Percentiles rank a stretch among this genome's conserved stretches.
Conservation (phyloP, 2,888 invertebrate species). For the Cabera pusaria region DNA sequence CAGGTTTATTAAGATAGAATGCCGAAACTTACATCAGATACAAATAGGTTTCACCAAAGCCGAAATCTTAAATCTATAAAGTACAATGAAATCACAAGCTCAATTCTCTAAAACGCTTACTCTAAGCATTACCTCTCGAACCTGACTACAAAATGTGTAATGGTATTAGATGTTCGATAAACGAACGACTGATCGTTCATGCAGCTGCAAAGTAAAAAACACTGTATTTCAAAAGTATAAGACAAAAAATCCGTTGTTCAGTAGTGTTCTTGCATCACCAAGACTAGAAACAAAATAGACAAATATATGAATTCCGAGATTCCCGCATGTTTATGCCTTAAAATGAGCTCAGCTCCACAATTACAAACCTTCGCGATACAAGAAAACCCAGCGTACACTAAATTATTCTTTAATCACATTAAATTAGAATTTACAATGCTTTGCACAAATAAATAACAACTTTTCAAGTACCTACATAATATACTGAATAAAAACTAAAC, state of each 20-base stretch:
- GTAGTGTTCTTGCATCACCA: too few relatives aligned
- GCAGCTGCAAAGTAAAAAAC: too few relatives aligned
- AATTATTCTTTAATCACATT: too few relatives aligned
- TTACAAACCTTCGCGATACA: slow-evolving; percentile 2
- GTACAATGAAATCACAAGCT: too few relatives aligned
- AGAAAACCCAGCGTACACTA: slow-evolving; percentile 1
- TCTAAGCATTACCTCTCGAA: too few relatives aligned
- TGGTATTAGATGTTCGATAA: too few relatives aligned
- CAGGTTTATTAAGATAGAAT: slow-evolving; percentile 4
- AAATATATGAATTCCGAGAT: slow-evolving; percentile 1
- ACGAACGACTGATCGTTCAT: too few relatives aligned
- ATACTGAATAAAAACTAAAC: neutral
- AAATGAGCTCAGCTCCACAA: slow-evolving; percentile 9
- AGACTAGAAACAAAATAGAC: slow-evolving; percentile 11
- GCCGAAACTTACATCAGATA: slow-evolving; percentile 1
- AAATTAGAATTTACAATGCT: slow-evolving; percentile 6
- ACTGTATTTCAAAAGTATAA: too few relatives aligned
- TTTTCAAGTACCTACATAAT: neutral
- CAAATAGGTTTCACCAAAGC: slow-evolving; percentile 6
- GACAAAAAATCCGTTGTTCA: too few relatives aligned
- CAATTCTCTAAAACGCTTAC: too few relatives aligned
- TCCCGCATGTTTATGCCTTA: slow-evolving; percentile 7
- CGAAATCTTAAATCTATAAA: neutral
- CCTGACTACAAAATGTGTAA: too few relatives aligned
- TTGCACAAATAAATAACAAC: slow-evolving; percentile 6